Percentiles rank a stretch among this genome's conserved stretches.
These are phyloP conservation scores for Salpingus planirostris DNA, from an alignment of 2,888 invertebrate species.

Conservation along the genomic window DNA sequence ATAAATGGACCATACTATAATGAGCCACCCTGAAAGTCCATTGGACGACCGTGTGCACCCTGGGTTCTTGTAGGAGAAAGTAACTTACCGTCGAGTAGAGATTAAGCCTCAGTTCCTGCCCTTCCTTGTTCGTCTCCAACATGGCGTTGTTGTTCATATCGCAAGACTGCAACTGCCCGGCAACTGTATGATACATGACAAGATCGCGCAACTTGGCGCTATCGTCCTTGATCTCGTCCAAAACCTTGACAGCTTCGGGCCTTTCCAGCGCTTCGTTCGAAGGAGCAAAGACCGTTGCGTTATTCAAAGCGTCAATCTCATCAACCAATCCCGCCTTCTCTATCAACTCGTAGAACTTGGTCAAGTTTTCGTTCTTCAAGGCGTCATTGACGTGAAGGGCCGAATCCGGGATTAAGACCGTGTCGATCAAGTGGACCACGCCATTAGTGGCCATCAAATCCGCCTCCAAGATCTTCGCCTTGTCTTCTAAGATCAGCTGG, in stretches of 20 bases:
- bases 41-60: too few relatives aligned
- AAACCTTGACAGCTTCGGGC: slow-evolving; percentile 35
- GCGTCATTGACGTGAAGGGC: slow-evolving; percentile 39
- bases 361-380: slow-evolving; percentile 52
- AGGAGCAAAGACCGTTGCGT: slow-evolving; percentile 55
- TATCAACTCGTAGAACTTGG: slow-evolving; percentile 48
- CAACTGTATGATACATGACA: slow-evolving; percentile 53
- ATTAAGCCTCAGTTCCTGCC: slow-evolving; percentile 49
- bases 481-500: slow-evolving; percentile 49
- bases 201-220: slow-evolving; percentile 47
- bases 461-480: slow-evolving; percentile 47
- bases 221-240: slow-evolving; percentile 38
- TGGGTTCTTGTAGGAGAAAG: too few relatives aligned
- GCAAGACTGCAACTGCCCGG: slow-evolving; percentile 48
- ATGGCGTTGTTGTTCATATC: slow-evolving; percentile 48
- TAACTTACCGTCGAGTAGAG: slow-evolving; percentile 51
- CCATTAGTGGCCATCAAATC: slow-evolving; percentile 65
- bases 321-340: slow-evolving; percentile 48
- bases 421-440: slow-evolving; percentile 61
- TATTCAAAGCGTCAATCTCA: slow-evolving; percentile 49
- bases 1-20: too few relatives aligned
- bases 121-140: slow-evolving; percentile 41
- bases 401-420: slow-evolving; percentile 55
- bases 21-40: background rate
- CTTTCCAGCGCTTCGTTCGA: slow-evolving; percentile 54